Evolutionary conservation across 2,888 invertebrate genomes (phyloP), one percentile per base, ranked within the genome.

Genomic region (Biston stratarius): DNA sequence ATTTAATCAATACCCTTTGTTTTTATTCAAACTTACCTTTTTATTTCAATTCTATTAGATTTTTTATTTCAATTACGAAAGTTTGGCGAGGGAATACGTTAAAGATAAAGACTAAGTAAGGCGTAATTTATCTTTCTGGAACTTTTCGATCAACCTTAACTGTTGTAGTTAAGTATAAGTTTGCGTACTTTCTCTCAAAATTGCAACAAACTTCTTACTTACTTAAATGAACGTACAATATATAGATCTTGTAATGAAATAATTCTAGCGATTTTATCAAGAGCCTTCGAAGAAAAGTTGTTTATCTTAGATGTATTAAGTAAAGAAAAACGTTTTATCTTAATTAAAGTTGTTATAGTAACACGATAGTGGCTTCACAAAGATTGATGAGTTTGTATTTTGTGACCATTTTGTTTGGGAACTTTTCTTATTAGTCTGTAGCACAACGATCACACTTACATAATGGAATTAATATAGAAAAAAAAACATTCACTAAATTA

Each of bases 81-180:
- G 61, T 67, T 76, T 70, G 69, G 55, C 34, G 53, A 66, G 40
- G 59, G 66, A 64, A 58, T 58, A 61, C 59, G 55, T 48, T 58
- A 57, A 51, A 65, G 56, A 69, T 70, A 56, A 70, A 38, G 24
- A 24, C 24, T 24, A 24, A 55, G 64, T 67, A 53, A 69, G 70
- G 67, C 49, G 49, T 72, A 77, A 77, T 71, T 77, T 74, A 76
- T 72, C 75, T 75, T 61, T 70, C 70, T 73, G 68, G 67, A 82
- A 81, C 75, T 80, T 80, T 77, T 78, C 72, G 77, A 83, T 83
- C 77, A 80, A 82, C 81, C 78, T 81, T 74, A 79, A 76, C 75
- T 77, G 72, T 67, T 75, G 76, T 79, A 81, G 76, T 81, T 82
- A 79, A 75, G 77, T 80, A 79, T 77, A 80, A 81, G 79, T 83